phyloP scores from a whole-genome alignment of 1,140 invertebrate species.

The Apis florea region DNA sequence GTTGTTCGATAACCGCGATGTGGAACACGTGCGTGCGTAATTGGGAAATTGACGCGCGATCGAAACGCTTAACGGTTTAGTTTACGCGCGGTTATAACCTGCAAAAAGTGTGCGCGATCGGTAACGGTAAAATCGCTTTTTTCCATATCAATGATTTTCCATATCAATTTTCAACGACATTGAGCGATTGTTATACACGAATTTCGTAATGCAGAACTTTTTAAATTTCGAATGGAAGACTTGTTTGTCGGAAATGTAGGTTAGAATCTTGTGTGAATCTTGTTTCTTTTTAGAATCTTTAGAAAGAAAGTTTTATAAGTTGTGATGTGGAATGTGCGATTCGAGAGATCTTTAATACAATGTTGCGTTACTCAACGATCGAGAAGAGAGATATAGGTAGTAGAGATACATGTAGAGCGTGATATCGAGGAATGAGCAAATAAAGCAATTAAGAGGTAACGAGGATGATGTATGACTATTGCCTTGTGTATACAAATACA shows the following conservation, averaged over 20 bases:
- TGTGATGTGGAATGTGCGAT: too few species aligned
- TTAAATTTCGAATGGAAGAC: not conserved
- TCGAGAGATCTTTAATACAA: not conserved
- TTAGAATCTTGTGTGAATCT: too few species aligned
- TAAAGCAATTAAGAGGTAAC: conserved; percentile 22
- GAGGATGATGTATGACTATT: conserved; percentile 34
- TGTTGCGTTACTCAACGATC: not conserved
- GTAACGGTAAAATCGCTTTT: conserved; percentile 65
- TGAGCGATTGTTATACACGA: too few species aligned
- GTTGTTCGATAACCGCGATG: conserved; percentile 70
- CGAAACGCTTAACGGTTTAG: conserved; percentile 61
- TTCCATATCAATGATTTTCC: conserved; percentile 3
- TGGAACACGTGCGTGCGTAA: conserved; percentile 63
- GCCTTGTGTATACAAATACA: conserved; percentile 38
- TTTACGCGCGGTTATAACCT: conserved; percentile 41
- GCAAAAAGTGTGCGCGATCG: conserved; percentile 12
- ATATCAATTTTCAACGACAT: not conserved
- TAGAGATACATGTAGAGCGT: not conserved
- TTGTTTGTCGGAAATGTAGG: too few species aligned
- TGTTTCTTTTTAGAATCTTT: too few species aligned
- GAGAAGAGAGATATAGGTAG: not conserved
- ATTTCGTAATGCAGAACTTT: not conserved
- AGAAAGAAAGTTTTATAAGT: too few species aligned
- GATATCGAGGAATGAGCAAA: conserved; percentile 26
- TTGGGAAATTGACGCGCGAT: conserved; percentile 66